Evolutionary conservation across 37 sponge, comb jelly and placozoan genomes (phyloP).

Genomic region (Ianthella basta): DNA sequence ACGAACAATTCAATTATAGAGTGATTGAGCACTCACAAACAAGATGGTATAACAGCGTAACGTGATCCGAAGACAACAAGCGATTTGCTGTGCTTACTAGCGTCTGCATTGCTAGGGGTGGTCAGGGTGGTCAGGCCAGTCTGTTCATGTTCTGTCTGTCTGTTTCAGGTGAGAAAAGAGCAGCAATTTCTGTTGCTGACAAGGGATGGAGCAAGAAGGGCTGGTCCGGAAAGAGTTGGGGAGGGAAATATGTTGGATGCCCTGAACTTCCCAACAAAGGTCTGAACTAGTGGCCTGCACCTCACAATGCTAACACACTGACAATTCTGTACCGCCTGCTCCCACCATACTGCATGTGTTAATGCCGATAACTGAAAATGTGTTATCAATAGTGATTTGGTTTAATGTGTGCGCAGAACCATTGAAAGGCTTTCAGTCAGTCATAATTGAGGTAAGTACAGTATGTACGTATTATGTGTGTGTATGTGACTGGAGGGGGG

Average conservation of each 20-base stretch:
- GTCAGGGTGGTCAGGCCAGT: no score
- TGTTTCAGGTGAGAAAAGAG: slow-evolving; percentile 33
- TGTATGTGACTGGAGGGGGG: no score
- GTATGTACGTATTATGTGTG: neutral
- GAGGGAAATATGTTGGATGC: slow-evolving; percentile 78
- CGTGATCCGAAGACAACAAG: no score
- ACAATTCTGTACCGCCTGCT: neutral
- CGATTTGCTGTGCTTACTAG: no score
- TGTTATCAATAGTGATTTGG: neutral
- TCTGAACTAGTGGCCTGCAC: neutral
- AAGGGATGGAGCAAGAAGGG: slow-evolving; percentile 60
- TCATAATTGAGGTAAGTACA: slow-evolving; percentile 63
- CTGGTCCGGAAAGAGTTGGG: slow-evolving; percentile 74
- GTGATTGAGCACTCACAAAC: no score
- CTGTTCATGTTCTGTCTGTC: no score
- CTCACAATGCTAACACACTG: neutral
- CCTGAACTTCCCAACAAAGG: slow-evolving; percentile 85
- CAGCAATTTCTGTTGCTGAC: slow-evolving; percentile 29
- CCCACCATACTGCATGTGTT: no score
- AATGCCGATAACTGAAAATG: no score
- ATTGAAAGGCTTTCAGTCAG: slow-evolving; percentile 61
- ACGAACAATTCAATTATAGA: no score
- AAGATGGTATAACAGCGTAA: no score
- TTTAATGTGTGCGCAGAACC: slow-evolving; percentile 50
- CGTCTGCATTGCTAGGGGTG: no score